These are phyloP conservation scores for Leucoptera coffeella DNA, from an alignment of 2,888 invertebrate species.

Conservation along the genomic window DNA sequence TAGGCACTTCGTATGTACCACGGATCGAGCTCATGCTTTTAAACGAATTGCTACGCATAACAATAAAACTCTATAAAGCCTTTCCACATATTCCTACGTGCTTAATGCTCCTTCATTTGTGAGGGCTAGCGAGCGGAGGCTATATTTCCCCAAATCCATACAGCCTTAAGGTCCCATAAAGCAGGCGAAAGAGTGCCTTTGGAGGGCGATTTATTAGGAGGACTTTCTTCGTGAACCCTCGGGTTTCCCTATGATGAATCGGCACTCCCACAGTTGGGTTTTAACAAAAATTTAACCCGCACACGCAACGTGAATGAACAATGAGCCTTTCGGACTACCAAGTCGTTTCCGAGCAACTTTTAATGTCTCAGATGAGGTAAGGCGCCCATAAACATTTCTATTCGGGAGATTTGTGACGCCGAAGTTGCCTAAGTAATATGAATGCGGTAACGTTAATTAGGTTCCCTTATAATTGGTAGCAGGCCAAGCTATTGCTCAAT, in stretches of 20 bases:
- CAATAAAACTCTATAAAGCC: slow-evolving; percentile 45
- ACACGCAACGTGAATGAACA: slow-evolving; percentile 48
- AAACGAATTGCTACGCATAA: slow-evolving; percentile 51
- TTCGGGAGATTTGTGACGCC: slow-evolving; percentile 33
- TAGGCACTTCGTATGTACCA: slow-evolving; percentile 41
- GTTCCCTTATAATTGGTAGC: slow-evolving; percentile 5
- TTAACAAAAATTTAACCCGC: slow-evolving; percentile 44
- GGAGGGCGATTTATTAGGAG: slow-evolving; percentile 51
- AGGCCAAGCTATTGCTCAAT: no score
- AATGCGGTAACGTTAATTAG: slow-evolving; percentile 18
- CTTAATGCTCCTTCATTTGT: slow-evolving; percentile 47
- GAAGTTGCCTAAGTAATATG: slow-evolving; percentile 20
- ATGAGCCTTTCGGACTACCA: slow-evolving; percentile 38
- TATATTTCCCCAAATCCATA: slow-evolving; percentile 56
- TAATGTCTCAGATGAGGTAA: slow-evolving; percentile 47
- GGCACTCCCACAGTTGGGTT: slow-evolving; percentile 46
- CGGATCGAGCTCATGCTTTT: slow-evolving; percentile 42
- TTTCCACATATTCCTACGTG: slow-evolving; percentile 50
- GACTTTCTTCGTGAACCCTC: slow-evolving; percentile 41
- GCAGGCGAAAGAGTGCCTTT: slow-evolving; percentile 52
- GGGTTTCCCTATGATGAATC: slow-evolving; percentile 52
- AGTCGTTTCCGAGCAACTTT: slow-evolving; percentile 41
- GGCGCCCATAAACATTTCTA: slow-evolving; percentile 33
- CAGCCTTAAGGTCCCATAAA: slow-evolving; percentile 56
- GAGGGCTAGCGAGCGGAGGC: slow-evolving; percentile 46